Base-by-base conservation (phyloP, 2,113 vertebrate species). In the Neopipo cinnamomea region DNA sequence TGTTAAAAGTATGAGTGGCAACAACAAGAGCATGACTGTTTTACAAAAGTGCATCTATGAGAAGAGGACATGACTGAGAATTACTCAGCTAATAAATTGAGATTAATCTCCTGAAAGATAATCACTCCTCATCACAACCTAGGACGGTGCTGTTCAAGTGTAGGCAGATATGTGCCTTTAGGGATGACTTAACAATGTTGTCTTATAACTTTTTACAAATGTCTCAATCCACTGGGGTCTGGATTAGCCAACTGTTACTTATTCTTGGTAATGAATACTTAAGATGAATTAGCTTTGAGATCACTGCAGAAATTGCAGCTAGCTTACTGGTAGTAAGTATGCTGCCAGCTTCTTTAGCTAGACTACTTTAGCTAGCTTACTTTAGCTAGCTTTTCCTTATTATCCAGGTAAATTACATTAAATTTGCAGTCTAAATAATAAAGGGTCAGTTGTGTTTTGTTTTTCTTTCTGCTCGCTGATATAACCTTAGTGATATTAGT, bases 211-310 rank as follows among this genome's bases (percentile, higher is more conserved):
- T 91, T 85, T 73, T 72, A 83, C 8, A 83, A 90, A 76, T 65
- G 53, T 79, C 78, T 85, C 67, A 90, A 46, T 76, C 83, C 85
- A 86, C 63, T 76, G 62, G 50, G 73, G 85, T 85, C 75, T 94
- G 72, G 71, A 93, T 90, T 62, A 93, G 58, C 22, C 91, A 90
- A 76, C 77, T 88, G 53, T 37, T 83, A 76, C 71, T 93, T 79
- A 85, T 68, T 58, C 16, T 66, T 94, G 37, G 17, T 83, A 95
- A 95, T 93, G 88, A 93, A 97, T 92, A 92, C 35, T 93, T 93
- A 47, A 83, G 41, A 85, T 75, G 33, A 55, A 71, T 91, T 94
- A 78, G 37, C 50, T 85, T 73, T 73, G 71, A 96, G 58, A 82
- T 76, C 3, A 8, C 35, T 67, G n/a, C 10, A 90, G 41, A 91